These are phyloP conservation scores for Drosophila malerkotliana DNA, from an alignment of 1,140 invertebrate genomes.

Conservation along the genomic window DNA sequence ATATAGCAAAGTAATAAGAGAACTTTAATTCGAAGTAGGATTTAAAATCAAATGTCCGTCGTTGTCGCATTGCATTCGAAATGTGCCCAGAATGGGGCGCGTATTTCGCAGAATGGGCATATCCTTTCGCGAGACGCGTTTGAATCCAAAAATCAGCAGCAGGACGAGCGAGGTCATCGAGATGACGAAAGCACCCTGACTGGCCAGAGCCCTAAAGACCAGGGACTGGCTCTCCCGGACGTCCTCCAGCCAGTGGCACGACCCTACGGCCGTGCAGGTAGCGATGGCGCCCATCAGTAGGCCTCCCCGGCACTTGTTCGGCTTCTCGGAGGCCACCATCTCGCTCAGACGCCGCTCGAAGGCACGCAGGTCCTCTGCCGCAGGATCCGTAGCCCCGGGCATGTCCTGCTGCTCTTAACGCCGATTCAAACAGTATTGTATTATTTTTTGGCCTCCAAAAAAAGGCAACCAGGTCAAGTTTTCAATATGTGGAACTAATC, in stretches of 20 bases:
- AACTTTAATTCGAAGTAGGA: neutral
- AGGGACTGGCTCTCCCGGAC: neutral
- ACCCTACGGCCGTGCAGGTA: slow-evolving; percentile 10
- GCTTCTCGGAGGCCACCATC: slow-evolving; percentile 1
- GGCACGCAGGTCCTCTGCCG: slow-evolving; percentile 14
- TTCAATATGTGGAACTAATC: neutral
- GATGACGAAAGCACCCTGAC: slow-evolving; percentile 5
- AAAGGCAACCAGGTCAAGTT: neutral
- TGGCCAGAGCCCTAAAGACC: neutral
- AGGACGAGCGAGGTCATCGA: slow-evolving; percentile 4
- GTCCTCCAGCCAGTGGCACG: slow-evolving; percentile 7
- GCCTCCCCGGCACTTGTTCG: neutral
- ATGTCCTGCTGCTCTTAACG: neutral
- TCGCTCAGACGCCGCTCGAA: slow-evolving; percentile 19
- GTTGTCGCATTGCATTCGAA: slow-evolving; percentile 4
- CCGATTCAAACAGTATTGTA: neutral
- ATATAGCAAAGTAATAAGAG: neutral
- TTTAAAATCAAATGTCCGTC: slow-evolving; percentile 4
- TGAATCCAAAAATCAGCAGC: slow-evolving; percentile 4
- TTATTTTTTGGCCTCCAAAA: neutral
- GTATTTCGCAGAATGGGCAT: neutral
- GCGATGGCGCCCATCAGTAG: slow-evolving; percentile 6
- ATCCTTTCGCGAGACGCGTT: neutral
- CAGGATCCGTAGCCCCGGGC: neutral
- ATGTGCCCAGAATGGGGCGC: neutral